Percentiles rank a stretch among this genome's conserved stretches.
Evolutionary conservation across 2,797 vertebrate species (phyloP).

Genomic region (Perodicticus potto): DNA sequence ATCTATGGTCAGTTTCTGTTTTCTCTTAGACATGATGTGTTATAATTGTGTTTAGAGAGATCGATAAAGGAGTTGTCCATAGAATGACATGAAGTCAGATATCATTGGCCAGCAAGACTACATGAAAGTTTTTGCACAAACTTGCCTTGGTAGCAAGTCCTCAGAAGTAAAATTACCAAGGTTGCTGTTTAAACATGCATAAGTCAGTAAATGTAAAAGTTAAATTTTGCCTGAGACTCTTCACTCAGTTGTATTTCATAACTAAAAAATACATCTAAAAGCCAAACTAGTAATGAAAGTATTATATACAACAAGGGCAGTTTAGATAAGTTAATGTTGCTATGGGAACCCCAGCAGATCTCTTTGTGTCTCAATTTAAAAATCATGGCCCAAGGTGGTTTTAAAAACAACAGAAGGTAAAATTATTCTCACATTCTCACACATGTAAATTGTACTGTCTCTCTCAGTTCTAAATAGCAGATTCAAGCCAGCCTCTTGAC

Average conservation of each 20-base stretch:
- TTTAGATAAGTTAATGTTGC: slow-evolving; percentile 83
- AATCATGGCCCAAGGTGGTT: slow-evolving; percentile 84
- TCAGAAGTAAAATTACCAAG: slow-evolving; percentile 35
- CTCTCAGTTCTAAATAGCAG: slow-evolving; percentile 81
- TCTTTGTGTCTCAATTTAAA: slow-evolving; percentile 81
- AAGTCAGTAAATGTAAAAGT: slow-evolving; percentile 66
- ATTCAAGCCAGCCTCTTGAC: slow-evolving; percentile 83
- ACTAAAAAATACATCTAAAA: slow-evolving; percentile 79
- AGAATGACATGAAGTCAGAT: slow-evolving; percentile 11
- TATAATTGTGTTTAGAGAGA: slow-evolving; percentile 41
- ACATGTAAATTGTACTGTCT: slow-evolving; percentile 84
- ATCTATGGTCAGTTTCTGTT: slow-evolving; percentile 31
- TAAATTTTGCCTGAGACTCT: slow-evolving; percentile 68
- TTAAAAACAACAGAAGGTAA: slow-evolving; percentile 86
- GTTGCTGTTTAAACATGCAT: slow-evolving; percentile 56
- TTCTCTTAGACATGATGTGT: neutral
- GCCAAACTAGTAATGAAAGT: slow-evolving; percentile 74
- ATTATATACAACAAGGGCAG: slow-evolving; percentile 75
- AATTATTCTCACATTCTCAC: slow-evolving; percentile 84
- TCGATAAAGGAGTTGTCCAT: neutral
- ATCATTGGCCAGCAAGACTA: slow-evolving; percentile 29
- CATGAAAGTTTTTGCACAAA: neutral
- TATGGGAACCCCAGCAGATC: slow-evolving; percentile 82
- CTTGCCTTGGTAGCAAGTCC: slow-evolving; percentile 51
- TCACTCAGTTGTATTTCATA: slow-evolving; percentile 75